Conservation (phyloP, 2,797 vertebrate genomes). For the Helicolenus hilgendorfi region DNA sequence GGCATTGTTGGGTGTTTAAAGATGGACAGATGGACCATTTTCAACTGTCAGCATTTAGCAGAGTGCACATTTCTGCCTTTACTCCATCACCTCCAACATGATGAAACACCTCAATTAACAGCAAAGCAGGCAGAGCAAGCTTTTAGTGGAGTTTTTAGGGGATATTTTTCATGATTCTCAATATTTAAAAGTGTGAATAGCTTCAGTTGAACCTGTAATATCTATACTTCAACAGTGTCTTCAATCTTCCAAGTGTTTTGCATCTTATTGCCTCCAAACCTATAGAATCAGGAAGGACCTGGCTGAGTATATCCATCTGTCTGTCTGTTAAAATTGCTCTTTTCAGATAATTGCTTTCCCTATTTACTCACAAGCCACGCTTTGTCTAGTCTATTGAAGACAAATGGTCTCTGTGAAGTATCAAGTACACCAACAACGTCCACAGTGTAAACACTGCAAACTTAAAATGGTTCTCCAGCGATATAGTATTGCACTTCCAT, state of each 20-base stretch:
- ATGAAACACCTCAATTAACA: constrained; percentile 45
- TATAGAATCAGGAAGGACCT: neutral
- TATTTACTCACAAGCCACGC: neutral
- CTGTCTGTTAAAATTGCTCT: constrained; percentile 6
- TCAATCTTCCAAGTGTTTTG: neutral
- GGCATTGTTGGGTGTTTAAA: constrained; percentile 3
- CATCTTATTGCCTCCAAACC: neutral
- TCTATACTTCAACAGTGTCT: neutral
- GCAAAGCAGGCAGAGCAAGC: neutral
- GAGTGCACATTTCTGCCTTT: constrained; percentile 33
- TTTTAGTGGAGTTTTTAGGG: neutral
- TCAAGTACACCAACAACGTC: neutral
- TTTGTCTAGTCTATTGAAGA: neutral
- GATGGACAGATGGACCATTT: constrained; percentile 37
- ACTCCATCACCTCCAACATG: constrained; percentile 27
- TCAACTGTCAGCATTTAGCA: constrained; percentile 47
- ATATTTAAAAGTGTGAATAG: constrained; percentile 3
- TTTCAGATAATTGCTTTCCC: neutral
- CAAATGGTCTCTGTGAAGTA: neutral
- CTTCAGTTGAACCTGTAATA: neutral
- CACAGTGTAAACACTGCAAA: neutral
- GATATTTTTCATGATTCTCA: neutral
- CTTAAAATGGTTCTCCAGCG: neutral
- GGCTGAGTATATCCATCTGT: neutral
- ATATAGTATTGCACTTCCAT: neutral